phyloP scores from a whole-genome alignment of 2,888 invertebrate species.

The Agriopis marginaria region DNA sequence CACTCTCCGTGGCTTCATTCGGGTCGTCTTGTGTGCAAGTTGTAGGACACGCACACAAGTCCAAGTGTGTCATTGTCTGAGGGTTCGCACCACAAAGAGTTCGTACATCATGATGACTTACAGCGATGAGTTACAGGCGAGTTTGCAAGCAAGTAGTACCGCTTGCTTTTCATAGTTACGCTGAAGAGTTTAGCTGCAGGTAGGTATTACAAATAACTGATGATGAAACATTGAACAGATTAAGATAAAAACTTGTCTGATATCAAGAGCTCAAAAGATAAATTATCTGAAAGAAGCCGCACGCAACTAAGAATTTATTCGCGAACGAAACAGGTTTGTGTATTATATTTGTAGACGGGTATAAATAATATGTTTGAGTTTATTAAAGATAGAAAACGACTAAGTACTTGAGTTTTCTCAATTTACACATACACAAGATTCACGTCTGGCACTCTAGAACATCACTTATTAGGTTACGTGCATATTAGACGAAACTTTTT shows the following conservation, averaged over 20 bases:
- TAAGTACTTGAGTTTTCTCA: too few relatives aligned
- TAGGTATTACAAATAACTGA: neutral
- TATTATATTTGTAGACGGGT: conserved; percentile 6
- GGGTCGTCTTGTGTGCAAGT: too few relatives aligned
- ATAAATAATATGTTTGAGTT: conserved; percentile 4
- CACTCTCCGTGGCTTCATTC: too few relatives aligned
- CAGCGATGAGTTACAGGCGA: neutral
- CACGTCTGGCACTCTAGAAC: too few relatives aligned
- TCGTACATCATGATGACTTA: neutral
- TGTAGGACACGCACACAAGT: too few relatives aligned
- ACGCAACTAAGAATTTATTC: conserved; percentile 14
- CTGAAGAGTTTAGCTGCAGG: too few relatives aligned
- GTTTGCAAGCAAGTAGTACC: too few relatives aligned
- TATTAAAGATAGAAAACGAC: neutral
- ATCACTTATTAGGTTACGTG: too few relatives aligned
- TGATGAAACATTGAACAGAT: neutral
- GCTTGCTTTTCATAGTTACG: neutral
- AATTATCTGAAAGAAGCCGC: conserved; percentile 13
- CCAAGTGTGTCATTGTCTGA: too few relatives aligned
- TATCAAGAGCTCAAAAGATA: conserved; percentile 18
- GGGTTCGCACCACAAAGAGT: too few relatives aligned
- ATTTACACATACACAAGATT: too few relatives aligned
- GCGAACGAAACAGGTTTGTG: conserved; percentile 11
- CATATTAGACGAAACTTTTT: too few relatives aligned
- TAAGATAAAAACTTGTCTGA: conserved; percentile 3